Percentiles rank a stretch among this genome's conserved stretches.
Evolutionary conservation across 2,113 vertebrate species (phyloP).

Genomic region (Oreamnos americanus): DNA sequence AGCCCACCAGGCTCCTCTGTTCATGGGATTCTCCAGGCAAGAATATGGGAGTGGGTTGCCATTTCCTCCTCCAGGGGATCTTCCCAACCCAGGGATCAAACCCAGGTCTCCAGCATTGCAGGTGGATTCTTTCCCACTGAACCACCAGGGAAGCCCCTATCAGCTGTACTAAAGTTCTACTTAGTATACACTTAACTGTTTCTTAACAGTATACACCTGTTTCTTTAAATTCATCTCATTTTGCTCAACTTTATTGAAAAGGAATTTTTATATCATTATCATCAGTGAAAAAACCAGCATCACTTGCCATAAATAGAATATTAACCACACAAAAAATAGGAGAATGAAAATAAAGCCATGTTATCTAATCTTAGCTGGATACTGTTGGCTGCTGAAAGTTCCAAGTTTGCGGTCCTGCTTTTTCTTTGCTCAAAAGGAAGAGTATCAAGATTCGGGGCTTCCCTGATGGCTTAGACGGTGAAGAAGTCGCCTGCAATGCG

Average conservation of each 20-base stretch:
- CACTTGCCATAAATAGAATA: not conserved
- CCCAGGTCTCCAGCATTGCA: not conserved
- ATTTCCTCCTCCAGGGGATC: not conserved
- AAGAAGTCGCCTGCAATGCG: rapidly evolving
- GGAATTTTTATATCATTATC: not conserved
- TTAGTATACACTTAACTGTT: not conserved
- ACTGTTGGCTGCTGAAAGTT: not conserved
- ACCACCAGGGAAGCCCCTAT: not conserved
- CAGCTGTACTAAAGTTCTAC: not conserved
- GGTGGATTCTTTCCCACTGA: not conserved
- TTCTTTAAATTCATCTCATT: not conserved
- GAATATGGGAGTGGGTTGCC: not conserved
- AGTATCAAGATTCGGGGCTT: not conserved
- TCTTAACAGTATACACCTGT: not conserved
- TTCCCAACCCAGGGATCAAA: not conserved
- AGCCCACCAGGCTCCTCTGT: not conserved
- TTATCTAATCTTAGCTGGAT: not conserved
- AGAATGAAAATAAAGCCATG: not conserved
- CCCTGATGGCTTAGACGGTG: not conserved
- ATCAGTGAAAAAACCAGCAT: not conserved
- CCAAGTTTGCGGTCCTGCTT: not conserved
- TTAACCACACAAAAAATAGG: not conserved
- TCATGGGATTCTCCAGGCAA: not conserved
- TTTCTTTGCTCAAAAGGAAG: not conserved
- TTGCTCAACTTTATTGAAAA: not conserved